A percentile compares a stretch with the other conserved stretches of the same genome.
These are phyloP conservation scores for Tangara arthus DNA, from an alignment of 2,797 vertebrate genomes.

Conservation along the genomic window DNA sequence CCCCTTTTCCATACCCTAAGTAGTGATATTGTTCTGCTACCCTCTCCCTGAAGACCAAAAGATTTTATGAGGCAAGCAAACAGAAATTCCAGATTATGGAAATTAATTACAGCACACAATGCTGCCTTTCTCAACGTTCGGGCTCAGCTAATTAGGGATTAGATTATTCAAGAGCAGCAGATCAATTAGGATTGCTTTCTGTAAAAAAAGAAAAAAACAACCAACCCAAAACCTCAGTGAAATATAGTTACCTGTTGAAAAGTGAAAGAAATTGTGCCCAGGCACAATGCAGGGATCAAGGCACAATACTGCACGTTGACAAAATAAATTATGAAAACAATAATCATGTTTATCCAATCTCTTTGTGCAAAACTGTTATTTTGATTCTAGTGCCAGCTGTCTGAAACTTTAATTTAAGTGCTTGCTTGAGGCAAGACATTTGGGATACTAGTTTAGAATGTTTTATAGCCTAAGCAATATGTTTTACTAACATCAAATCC, in stretches of 20 bases:
- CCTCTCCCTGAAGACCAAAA: conserved; percentile 30
- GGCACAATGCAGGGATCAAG: conserved; percentile 52
- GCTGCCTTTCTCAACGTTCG: conserved; percentile 24
- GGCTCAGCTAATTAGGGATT: conserved; percentile 55
- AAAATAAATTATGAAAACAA: conserved; percentile 82
- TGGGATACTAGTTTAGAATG: conserved; percentile 84
- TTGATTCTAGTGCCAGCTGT: conserved; percentile 82
- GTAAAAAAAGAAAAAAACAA: not conserved
- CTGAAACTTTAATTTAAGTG: conserved; percentile 86
- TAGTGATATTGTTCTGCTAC: not conserved
- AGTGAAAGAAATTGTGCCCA: conserved; percentile 43
- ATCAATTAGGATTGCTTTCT: conserved; percentile 40
- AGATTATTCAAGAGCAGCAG: conserved; percentile 46
- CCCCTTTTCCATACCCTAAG: not conserved
- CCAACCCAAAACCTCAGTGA: not conserved
- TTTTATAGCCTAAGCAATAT: conserved; percentile 83
- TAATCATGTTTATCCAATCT: conserved; percentile 81
- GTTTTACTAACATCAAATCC: conserved; percentile 83
- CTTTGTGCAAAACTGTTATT: conserved; percentile 80
- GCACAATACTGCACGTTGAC: conserved; percentile 63
- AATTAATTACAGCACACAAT: conserved; percentile 61
- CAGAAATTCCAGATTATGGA: conserved; percentile 64
- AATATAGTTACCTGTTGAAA: conserved; percentile 76
- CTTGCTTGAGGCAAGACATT: conserved; percentile 82
- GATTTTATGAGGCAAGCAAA: conserved; percentile 31